Conservation (phyloP, 2,797 vertebrate species). For the Silurus aristotelis region DNA sequence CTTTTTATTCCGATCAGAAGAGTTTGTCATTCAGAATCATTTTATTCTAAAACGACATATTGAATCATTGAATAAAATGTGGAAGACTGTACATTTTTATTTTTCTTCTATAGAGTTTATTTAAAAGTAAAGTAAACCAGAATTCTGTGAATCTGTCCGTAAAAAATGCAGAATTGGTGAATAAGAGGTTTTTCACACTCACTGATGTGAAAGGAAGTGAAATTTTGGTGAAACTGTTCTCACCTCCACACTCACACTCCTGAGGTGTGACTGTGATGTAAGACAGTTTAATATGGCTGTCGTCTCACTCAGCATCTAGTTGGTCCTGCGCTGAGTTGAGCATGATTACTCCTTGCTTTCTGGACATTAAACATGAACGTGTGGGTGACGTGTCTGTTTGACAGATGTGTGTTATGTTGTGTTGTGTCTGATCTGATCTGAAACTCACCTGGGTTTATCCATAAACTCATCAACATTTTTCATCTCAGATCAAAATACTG, state of each 20-base stretch:
- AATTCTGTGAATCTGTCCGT: too few species aligned
- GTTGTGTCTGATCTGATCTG: neutral
- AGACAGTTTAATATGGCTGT: neutral
- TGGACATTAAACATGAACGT: neutral
- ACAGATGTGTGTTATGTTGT: neutral
- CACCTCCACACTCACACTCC: neutral
- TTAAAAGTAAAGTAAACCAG: neutral
- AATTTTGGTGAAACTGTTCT: neutral
- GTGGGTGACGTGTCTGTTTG: neutral
- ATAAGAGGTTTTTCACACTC: neutral
- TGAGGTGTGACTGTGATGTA: neutral
- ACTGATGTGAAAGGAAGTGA: neutral
- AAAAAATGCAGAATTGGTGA: neutral
- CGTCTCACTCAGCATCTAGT: neutral
- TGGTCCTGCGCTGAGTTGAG: neutral
- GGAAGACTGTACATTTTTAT: neutral
- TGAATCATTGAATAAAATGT: neutral
- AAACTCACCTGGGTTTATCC: neutral
- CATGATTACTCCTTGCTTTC: neutral
- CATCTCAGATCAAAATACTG: neutral
- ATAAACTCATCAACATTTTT: conserved; percentile 1
- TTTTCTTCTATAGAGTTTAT: neutral
- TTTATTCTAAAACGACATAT: neutral
- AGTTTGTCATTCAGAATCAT: neutral
- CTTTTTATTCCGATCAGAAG: too few species aligned